Base-by-base conservation (phyloP, 2,888 invertebrate species). In the Ophioninae sp. region DNA sequence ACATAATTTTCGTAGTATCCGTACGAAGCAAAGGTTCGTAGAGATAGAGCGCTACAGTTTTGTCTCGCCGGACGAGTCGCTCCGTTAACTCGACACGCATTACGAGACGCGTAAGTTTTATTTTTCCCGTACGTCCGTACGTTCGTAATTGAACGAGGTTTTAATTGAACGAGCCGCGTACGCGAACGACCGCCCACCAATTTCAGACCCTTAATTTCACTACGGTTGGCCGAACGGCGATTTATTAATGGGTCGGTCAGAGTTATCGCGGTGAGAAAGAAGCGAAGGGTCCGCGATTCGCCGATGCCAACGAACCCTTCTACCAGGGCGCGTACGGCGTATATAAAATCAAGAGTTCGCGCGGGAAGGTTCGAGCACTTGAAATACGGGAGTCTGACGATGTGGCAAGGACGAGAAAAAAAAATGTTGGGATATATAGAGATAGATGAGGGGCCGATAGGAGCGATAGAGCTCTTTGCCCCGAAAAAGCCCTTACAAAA, bases 351-450 rank as follows among this genome's bases (percentile, higher is more conserved):
- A 72, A 77, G 72, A 68, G 50, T 39, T n/a, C 61, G 62, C 44
- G 62, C 61, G 62, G 13, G 50, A 50, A 50, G 50, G 50, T 50
- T 68, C 50, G 68, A 81, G 65, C 81, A 68, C 61, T 61, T 81
- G 77, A 81, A 81, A 81, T 81, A 81, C 81, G 77, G 73, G 81
- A 70, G 57, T 72, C 70, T 72, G 70, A 72, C 59, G 70, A 72
- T 76, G 57, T 76, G 75, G 77, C 72, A n/a, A 39, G 73, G 70
- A 17, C 23, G 73, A 68, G 62, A 77, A 23, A 73, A 70, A 73
- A 73, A 67, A 67, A 50, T 1, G 13, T 50, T 67, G 61, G 77
- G 30, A 21, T 65, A 64, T 65, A 44, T 50, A 50, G 37, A 50
- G 44, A 67, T 75, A 57, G 37, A 72, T 68, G 50, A 73, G 41